Base-by-base conservation (phyloP, 1,140 invertebrate species). In the Physella acuta region DNA sequence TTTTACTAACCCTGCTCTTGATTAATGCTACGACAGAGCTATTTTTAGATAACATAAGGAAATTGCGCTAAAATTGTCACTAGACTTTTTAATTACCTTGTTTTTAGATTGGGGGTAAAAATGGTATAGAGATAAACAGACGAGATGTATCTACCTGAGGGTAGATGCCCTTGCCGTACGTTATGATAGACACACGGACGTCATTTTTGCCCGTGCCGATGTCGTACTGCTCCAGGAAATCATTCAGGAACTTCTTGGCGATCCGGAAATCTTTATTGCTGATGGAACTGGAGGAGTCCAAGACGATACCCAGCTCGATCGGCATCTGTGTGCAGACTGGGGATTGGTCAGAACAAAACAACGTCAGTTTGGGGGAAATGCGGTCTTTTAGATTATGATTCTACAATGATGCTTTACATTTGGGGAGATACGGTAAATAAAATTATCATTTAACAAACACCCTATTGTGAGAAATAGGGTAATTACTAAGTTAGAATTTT, bases 271-370 rank as follows among this genome's bases (percentile, higher is more conserved):
- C 75, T 16, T 34, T n/a, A 5, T 24, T 4, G 33, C 71, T 68
- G 44, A 75, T 78, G 63, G 71, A 75, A n/a, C 67, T 67, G 1
- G 78, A 79, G 2, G 70, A 62, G 58, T 79, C 78, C 17, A 79
- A 53, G 0, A 77, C 66, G 37, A 79, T 78, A 33, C 75, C 70
- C 1, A 79, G 51, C 44, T 79, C 78, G 2, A 68, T 65, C 17
- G 68, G 73, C 44, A 63, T 58, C 30, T 56, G 68, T 49, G 55
- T 49, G 34, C 73, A 75, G 68, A 58, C 71, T 75, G 68, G 8
- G 52, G 52, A 44, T 20, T 11, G 39, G 20, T 11, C 8, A 30
- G 53, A 66, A 59, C 26, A 59, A 61, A 33, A 24, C 17, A 61
- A n/a, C n/a, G n/a, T n/a, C n/a, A n/a, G n/a, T n/a, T n/a, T n/a